A percentile compares a stretch with the other conserved stretches of the same genome.
These are phyloP conservation scores for Orycteropus afer DNA, from an alignment of 2,113 vertebrate species.

Conservation along the genomic window DNA sequence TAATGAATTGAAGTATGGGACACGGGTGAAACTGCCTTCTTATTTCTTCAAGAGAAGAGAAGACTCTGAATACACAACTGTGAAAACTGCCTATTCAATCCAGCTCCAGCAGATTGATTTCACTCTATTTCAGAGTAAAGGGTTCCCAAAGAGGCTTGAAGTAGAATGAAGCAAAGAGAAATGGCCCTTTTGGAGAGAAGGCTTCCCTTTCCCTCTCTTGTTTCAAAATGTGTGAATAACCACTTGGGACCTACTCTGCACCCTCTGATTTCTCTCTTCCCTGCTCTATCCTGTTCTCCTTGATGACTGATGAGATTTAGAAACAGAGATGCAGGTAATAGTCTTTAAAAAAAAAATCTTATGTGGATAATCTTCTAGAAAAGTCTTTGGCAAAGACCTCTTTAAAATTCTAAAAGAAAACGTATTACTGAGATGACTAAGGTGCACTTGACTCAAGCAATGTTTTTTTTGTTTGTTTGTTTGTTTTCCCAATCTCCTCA, in stretches of 20 bases:
- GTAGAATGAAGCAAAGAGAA: not conserved
- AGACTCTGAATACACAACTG: not conserved
- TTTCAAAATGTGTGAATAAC: not conserved
- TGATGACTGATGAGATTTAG: not conserved
- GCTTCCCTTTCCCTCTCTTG: not conserved
- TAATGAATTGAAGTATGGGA: accelerated
- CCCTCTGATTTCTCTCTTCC: not conserved
- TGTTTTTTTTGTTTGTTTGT: too few relatives aligned
- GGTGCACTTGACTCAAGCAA: too few relatives aligned
- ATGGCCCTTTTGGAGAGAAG: accelerated
- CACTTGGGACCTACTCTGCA: not conserved
- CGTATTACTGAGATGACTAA: too few relatives aligned
- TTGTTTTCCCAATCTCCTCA: too few relatives aligned
- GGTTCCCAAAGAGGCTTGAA: accelerated
- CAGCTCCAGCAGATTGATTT: not conserved
- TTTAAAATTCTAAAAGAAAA: too few relatives aligned
- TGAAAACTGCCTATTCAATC: not conserved
- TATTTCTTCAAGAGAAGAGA: not conserved
- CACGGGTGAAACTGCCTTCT: not conserved
- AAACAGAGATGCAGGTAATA: not conserved
- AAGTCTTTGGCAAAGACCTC: not conserved
- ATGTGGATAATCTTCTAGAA: not conserved
- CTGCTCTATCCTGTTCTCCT: not conserved
- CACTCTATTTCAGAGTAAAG: not conserved
- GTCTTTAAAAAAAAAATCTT: not conserved